Conservation (phyloP, 1,140 invertebrate genomes). For the Habropoda laboriosa region DNA sequence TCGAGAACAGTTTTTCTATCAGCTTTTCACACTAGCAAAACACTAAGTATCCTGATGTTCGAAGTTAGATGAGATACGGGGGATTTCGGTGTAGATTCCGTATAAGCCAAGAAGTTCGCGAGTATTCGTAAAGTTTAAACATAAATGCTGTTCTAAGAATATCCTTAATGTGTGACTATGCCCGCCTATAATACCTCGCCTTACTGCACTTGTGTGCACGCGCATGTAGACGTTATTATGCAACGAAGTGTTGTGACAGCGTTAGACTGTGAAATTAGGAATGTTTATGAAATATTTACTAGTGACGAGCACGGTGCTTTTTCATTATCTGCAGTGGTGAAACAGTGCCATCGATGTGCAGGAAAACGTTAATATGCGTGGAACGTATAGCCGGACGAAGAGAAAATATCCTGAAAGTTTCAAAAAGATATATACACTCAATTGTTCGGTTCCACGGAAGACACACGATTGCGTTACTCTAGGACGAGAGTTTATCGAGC, state of each 20-base stretch:
- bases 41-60: neutral
- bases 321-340: too few species aligned
- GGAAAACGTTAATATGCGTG: too few species aligned
- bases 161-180: constrained; percentile 14
- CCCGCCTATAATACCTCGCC: neutral
- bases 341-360: too few species aligned
- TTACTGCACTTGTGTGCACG: constrained; percentile 10
- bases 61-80: neutral
- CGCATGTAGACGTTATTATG: constrained; percentile 30
- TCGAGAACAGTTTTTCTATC: neutral
- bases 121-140: neutral
- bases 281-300: constrained; percentile 41
- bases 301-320: constrained; percentile 21
- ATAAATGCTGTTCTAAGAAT: constrained; percentile 1
- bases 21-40: too few species aligned
- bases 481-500: too few species aligned
- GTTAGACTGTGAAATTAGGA: constrained; percentile 41
- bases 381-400: too few species aligned
- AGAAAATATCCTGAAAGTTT: too few species aligned
- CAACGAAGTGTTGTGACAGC: constrained; percentile 41
- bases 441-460: too few species aligned
- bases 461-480: too few species aligned
- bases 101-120: neutral
- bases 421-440: too few species aligned
- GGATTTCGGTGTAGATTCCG: neutral